Base-by-base conservation (phyloP, 2,888 invertebrate species). In the Sphaerophoria rueppellii region DNA sequence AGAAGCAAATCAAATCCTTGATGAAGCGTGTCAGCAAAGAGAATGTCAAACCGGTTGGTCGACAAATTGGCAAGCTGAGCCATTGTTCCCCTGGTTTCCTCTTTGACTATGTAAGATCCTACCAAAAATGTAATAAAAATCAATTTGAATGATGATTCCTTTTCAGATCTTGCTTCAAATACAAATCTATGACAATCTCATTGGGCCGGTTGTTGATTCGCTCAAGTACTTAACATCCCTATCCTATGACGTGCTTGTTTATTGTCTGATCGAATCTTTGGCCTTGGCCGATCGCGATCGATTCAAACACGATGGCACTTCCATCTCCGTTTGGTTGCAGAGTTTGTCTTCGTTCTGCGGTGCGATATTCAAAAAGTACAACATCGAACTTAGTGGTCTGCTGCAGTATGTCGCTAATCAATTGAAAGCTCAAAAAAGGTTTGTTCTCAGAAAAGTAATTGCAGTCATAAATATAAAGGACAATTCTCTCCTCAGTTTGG, bases 11-110 rank as follows among this genome's bases (percentile, higher is more conserved):
- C 61, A 98, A 98, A 90, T 98, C 98, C 87, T 96, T 99, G 48
- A 98, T 99, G 97, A 99, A 99, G 92, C 95, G 96, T 86, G 97
- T 98, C 48, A 98, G 98, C 88, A 99, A 99, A 91, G 99, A 99
- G 91, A 99, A 98, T 89, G 98, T 99, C 6, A 99, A 99, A 91
- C 98, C 97, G 1, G 96, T 98, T 82, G 99, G 99, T 0, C 94
- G 99, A 79, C 95, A 97, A 61, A 96, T 99, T 87, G 99, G 99
- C 12, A 99, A 99, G 93, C 93, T 99, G 43, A 98, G 98, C 35
- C 99, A 99, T 91, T 97, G 97, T 65, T 97, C 98, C 55, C 99
- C 99, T 0, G 97, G 97, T 7, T 96, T 98, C 89, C 94, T 99
- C 6, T 99, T 99, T 90, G 99, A 99, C 92, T 99, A 99, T 91